Evolutionary conservation across 2,113 vertebrate genomes (phyloP).

Genomic region (Dipodomys spectabilis): DNA sequence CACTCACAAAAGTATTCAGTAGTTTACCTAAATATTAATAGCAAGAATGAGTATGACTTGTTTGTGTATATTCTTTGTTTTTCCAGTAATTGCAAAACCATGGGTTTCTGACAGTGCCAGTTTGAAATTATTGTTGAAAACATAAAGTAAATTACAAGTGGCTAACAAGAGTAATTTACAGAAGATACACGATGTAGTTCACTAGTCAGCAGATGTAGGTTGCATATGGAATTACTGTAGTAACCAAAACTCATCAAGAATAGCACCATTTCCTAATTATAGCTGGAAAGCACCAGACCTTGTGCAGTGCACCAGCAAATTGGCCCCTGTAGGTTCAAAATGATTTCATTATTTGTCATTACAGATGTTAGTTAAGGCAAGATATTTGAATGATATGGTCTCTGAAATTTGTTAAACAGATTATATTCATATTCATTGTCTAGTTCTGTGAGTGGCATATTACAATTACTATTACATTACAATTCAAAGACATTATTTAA

Average conservation of each 20-base stretch:
- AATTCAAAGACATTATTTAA: slow-evolving; percentile 69
- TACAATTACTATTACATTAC: slow-evolving; percentile 64
- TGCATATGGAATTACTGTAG: slow-evolving; percentile 86
- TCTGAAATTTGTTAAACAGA: slow-evolving; percentile 82
- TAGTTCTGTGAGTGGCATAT: slow-evolving; percentile 70
- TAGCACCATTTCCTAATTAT: slow-evolving; percentile 83
- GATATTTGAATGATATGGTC: slow-evolving; percentile 79
- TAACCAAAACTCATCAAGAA: slow-evolving; percentile 84
- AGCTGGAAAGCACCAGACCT: slow-evolving; percentile 78
- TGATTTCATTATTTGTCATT: slow-evolving; percentile 82
- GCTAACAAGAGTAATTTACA: slow-evolving; percentile 78
- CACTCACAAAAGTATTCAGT: slow-evolving; percentile 27
- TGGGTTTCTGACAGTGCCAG: slow-evolving; percentile 56
- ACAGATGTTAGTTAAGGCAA: slow-evolving; percentile 72
- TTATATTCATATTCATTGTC: slow-evolving; percentile 77
- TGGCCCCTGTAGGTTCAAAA: slow-evolving; percentile 85
- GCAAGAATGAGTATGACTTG: not conserved
- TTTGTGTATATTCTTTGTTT: slow-evolving; percentile 47
- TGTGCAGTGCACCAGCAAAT: slow-evolving; percentile 89
- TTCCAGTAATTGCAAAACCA: slow-evolving; percentile 73
- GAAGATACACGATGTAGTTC: slow-evolving; percentile 72
- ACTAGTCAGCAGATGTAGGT: slow-evolving; percentile 79
- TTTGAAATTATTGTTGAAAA: slow-evolving; percentile 70
- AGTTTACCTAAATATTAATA: slow-evolving; percentile 38
- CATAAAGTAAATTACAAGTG: slow-evolving; percentile 80